Evolutionary conservation across 1,140 invertebrate species (phyloP).

Genomic region (Oryctes rhinoceros): DNA sequence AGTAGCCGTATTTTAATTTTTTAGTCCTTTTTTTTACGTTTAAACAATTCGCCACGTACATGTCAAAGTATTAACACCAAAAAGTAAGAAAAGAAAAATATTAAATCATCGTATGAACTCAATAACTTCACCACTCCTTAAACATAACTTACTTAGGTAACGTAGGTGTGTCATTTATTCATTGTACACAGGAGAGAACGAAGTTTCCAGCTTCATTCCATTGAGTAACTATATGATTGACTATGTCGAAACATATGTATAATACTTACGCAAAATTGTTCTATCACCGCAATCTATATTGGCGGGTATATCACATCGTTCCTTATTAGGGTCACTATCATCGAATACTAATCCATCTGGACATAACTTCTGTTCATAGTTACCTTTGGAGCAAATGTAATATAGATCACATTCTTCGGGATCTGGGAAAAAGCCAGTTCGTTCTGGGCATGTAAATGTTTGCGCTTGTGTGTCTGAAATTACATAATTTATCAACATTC

Average conservation of each 20-base stretch:
- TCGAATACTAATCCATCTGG: conserved; percentile 85
- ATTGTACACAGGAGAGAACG: background rate
- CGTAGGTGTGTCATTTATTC: conserved; percentile 10
- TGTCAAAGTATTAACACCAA: too few species aligned
- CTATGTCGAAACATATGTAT: background rate
- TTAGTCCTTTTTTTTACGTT: too few species aligned
- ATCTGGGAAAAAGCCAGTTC: conserved; percentile 80
- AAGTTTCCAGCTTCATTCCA: background rate
- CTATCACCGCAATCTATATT: conserved; percentile 82
- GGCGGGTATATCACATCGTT: conserved; percentile 79
- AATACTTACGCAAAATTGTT: conserved; percentile 77
- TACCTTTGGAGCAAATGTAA: conserved; percentile 75
- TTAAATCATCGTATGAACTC: background rate
- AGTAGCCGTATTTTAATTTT: too few species aligned
- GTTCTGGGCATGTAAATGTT: conserved; percentile 75
- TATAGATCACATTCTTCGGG: conserved; percentile 83
- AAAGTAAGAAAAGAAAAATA: background rate
- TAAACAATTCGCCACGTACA: too few species aligned
- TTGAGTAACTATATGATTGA: background rate
- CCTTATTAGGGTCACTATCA: conserved; percentile 76
- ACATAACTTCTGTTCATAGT: conserved; percentile 75
- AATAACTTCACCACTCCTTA: conserved; percentile 15
- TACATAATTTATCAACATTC: background rate
- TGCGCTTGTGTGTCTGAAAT: conserved; percentile 53
- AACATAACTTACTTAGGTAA: background rate